A percentile compares a stretch with the other conserved stretches of the same genome.
Evolutionary conservation across 2,113 vertebrate species (phyloP).

Genomic region (Callipepla squamata): DNA sequence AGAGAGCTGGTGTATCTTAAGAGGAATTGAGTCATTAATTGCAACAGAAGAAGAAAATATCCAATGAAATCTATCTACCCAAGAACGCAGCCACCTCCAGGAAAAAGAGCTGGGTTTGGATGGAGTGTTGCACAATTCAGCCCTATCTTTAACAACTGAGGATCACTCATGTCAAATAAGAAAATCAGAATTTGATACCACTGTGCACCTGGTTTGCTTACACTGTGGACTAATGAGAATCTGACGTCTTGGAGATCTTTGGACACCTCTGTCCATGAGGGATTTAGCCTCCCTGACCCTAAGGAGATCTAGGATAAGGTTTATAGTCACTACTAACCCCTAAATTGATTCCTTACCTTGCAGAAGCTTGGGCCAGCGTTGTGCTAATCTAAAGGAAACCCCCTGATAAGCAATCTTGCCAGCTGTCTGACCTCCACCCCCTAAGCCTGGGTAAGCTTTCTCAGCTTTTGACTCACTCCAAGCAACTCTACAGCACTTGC

Average conservation of each 20-base stretch:
- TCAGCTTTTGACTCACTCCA: constrained; percentile 28
- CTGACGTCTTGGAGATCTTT: neutral
- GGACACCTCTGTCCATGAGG: neutral
- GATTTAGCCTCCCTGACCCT: neutral
- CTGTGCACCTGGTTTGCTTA: neutral
- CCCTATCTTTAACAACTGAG: neutral
- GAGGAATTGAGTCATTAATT: neutral
- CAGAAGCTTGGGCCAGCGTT: neutral
- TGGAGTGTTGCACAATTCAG: neutral
- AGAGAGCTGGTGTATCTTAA: neutral
- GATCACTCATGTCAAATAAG: neutral
- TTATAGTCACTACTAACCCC: neutral
- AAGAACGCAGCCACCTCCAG: neutral
- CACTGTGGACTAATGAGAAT: neutral
- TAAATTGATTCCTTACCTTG: neutral
- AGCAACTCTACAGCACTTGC: constrained; percentile 8
- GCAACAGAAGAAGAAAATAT: neutral
- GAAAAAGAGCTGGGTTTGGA: neutral
- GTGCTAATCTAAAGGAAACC: neutral
- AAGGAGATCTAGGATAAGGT: neutral
- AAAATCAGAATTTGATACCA: neutral
- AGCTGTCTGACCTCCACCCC: neutral
- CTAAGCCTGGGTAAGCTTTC: constrained; percentile 18
- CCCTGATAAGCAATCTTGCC: neutral
- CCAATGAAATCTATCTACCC: neutral